Evolutionary conservation across 2,888 invertebrate species (phyloP).

Genomic region (Rhingia campestris): DNA sequence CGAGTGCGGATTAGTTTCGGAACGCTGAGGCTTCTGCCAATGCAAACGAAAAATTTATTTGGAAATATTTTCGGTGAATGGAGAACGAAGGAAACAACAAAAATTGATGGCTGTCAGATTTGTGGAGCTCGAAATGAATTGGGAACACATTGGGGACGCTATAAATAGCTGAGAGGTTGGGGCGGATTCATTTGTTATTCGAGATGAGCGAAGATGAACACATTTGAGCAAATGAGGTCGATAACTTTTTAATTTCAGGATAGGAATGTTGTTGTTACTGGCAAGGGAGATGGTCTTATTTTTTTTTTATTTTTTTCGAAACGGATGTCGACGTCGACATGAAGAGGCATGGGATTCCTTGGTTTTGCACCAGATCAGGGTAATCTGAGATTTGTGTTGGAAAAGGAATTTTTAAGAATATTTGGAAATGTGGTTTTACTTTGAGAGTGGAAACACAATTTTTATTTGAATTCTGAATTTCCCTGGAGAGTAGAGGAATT

Average conservation of each 20-base stretch:
- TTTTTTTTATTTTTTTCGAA: not conserved
- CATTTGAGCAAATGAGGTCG: slow-evolving; percentile 53
- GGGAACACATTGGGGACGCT: slow-evolving; percentile 29
- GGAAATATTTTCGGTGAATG: slow-evolving; percentile 7
- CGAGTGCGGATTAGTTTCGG: slow-evolving; percentile 6
- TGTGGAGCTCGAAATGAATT: slow-evolving; percentile 18
- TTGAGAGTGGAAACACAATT: too few species aligned
- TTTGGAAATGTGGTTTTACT: not conserved
- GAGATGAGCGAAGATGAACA: slow-evolving; percentile 30
- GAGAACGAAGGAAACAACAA: not conserved
- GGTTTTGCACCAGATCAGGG: slow-evolving; percentile 3
- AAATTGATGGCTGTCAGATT: slow-evolving; percentile 43
- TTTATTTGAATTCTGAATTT: too few species aligned
- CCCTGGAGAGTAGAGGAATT: too few species aligned
- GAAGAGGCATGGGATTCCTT: slow-evolving; percentile 3
- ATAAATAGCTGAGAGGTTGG: slow-evolving; percentile 30
- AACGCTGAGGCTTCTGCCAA: slow-evolving; percentile 16
- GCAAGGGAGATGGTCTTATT: not conserved
- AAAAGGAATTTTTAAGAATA: not conserved
- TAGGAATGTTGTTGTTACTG: slow-evolving; percentile 1
- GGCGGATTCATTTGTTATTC: slow-evolving; percentile 32
- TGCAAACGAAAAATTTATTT: slow-evolving; percentile 36
- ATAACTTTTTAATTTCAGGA: slow-evolving; percentile 51
- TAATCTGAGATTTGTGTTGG: not conserved
- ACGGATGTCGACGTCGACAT: slow-evolving; percentile 7